These are phyloP conservation scores for Sclerodermus sp. DNA, from an alignment of 2,888 invertebrate genomes.

Conservation along the genomic window DNA sequence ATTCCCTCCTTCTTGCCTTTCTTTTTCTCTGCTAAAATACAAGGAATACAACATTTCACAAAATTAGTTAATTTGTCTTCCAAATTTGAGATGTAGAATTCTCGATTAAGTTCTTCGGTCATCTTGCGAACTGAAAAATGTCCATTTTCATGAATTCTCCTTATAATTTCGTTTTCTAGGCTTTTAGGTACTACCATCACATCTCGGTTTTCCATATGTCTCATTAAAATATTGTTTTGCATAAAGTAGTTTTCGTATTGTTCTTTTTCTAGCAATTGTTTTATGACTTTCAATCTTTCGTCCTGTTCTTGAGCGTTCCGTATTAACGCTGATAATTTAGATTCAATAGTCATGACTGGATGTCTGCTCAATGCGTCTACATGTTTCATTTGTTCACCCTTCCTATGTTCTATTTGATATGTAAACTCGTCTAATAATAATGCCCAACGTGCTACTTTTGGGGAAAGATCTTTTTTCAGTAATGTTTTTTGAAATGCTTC, in stretches of 20 bases:
- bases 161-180: constrained; percentile 11
- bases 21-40: constrained; percentile 15
- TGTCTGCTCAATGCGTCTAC: constrained; percentile 17
- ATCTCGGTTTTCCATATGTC: constrained; percentile 4
- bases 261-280: constrained; percentile 3
- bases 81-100: constrained; percentile 17
- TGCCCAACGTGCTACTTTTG: constrained; percentile 12
- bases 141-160: constrained; percentile 9
- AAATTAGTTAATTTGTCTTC: constrained; percentile 10
- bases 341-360: constrained; percentile 12
- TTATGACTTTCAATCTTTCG: no score
- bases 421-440: constrained; percentile 10
- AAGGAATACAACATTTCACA: constrained; percentile 15
- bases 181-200: constrained; percentile 7
- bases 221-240: neutral
- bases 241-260: constrained; percentile 11
- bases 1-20: constrained; percentile 12
- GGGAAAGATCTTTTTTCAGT: constrained; percentile 6
- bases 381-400: constrained; percentile 9
- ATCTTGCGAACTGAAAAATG: constrained; percentile 10
- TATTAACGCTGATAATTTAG: no score
- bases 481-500: constrained; percentile 12
- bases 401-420: constrained; percentile 12
- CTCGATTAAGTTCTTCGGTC: constrained; percentile 7
- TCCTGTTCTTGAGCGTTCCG: no score